Evolutionary conservation across 1,140 invertebrate genomes (phyloP), one percentile per base, ranked within the genome.

Genomic region (Leptonema lineaticorne): DNA sequence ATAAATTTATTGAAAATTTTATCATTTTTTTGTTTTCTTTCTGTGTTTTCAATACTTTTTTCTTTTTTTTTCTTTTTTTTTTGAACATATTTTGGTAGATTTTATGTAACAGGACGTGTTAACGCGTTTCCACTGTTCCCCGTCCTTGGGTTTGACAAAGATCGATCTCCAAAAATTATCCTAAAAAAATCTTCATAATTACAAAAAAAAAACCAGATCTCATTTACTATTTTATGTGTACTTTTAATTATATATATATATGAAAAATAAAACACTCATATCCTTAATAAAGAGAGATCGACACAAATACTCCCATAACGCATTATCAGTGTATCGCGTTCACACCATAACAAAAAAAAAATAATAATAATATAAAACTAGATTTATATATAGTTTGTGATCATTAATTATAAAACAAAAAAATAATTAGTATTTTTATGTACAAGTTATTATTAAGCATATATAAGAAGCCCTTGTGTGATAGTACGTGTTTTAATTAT

Each of bases 401-500:
- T 62, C 59, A 62, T 62, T 22, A 53, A n/a, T 53, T 53, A 62
- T 62, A 63, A 26, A 29, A 5, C 28, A 37, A 60, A 29, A 6
- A 41, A 41, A 41, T 41, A 53, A 68, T 68, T 69, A 69, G 59
- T 69, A 69, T 69, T 69, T 63, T 69, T 69, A 69, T 69, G 60
- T 69, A 69, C 29, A 57, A 63, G 62, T 63, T 63, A 69, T n/a
- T n/a, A n/a, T 63, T 59, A 69, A 63, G 46, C 56, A n/a, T n/a
- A 63, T 63, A 69, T 63, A 69, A 69, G 58, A 69, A 69, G 60
- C 59, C 48, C 67, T 53, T 58, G 59, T 63, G 67, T 69, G 67
- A 69, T 69, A 69, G 67, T 69, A 69, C 60, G 67, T 64, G 60
- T 69, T 69, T 69, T 66, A 41, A 69, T 69, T 69, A 58, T 69